A percentile compares a stretch with the other conserved stretches of the same genome.
These are phyloP conservation scores for Sinopyrophorus schimmeli DNA, from an alignment of 2,888 invertebrate species.

Conservation along the genomic window DNA sequence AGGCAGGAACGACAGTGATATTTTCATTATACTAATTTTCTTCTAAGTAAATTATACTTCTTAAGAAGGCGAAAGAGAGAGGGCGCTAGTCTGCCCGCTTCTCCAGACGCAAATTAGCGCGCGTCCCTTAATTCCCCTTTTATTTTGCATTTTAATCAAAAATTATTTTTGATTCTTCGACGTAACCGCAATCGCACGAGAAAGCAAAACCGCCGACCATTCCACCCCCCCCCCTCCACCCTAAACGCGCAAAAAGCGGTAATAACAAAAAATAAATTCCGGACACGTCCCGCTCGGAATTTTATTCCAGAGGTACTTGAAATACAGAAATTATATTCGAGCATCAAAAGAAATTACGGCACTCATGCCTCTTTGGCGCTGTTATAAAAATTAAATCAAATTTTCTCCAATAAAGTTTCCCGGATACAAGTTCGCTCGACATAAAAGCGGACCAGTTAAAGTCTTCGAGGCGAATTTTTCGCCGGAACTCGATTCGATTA, in stretches of 20 bases:
- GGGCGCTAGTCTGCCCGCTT: too few relatives aligned
- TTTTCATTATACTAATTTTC: slow-evolving; percentile 51
- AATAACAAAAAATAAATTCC: too few relatives aligned
- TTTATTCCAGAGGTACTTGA: slow-evolving; percentile 50
- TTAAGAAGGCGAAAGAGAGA: too few relatives aligned
- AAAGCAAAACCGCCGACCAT: too few relatives aligned
- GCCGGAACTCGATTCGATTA: too few relatives aligned
- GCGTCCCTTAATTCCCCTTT: slow-evolving; percentile 32
- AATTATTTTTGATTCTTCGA: slow-evolving; percentile 32
- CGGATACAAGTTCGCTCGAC: slow-evolving; percentile 53
- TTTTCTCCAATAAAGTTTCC: slow-evolving; percentile 56
- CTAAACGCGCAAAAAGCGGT: too few relatives aligned
- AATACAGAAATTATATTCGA: slow-evolving; percentile 56
- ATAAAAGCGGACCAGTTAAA: slow-evolving; percentile 43
- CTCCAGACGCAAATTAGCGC: slow-evolving; percentile 27
- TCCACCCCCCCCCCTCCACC: too few relatives aligned
- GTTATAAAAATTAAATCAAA: slow-evolving; percentile 57
- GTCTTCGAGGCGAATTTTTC: slow-evolving; percentile 11
- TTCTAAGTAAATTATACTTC: slow-evolving; percentile 47
- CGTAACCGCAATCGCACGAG: too few relatives aligned
- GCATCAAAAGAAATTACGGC: slow-evolving; percentile 57
- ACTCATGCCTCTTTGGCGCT: slow-evolving; percentile 54
- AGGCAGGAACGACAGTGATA: slow-evolving; percentile 48
- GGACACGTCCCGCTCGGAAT: slow-evolving; percentile 42
- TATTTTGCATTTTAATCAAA: slow-evolving; percentile 37